Base-by-base conservation (phyloP, 2,888 invertebrate genomes). In the Polyploca ridens region DNA sequence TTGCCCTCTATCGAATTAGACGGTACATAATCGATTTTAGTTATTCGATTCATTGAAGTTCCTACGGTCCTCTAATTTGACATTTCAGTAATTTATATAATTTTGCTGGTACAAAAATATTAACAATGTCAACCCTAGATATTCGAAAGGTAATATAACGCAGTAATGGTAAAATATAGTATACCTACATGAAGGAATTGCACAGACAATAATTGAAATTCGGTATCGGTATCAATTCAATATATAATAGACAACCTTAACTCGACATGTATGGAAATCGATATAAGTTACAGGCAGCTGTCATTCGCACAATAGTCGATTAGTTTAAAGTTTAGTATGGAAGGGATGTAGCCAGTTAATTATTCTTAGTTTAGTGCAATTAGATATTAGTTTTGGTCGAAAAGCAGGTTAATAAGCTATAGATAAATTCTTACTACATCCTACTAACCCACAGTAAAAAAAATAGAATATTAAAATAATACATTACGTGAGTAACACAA, bases 251-350 rank as follows among this genome's bases (percentile, higher is more conserved):
- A 49, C n/a, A 49, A 44, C 14, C 44, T 44, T 49, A 14, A 49
- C n/a, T 49, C 49, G n/a, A 16, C 16, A 49, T 16, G 54, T 54
- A 54, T 54, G 10, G 19, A 54, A 54, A 54, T 54, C 16, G 16
- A 19, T 54, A 54, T 49, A 49, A n/a, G n/a, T 49, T 19, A 54
- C 6, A 54, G 54, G 19, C 54, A 54, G 54, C 54, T 54, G 19
- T 54, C 54, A 6, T 19, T 54, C 19, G 16, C 54, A 54, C 16
- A 54, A 54, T 54, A 54, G 54, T 54, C 54, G 16, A 54, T 54
- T 49, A 16, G 49, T 16, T 49, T 46, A 46, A 16, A 49, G 44
- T 44, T 46, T n/a, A 46, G 2, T 46, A n/a, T 5, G 6, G 19
- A 0, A 54, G 54, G 54, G 19, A 7, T 49, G 49, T 49, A 49